Evolutionary conservation across 1,140 invertebrate genomes (phyloP).

Genomic region (Drosophila setifemur): DNA sequence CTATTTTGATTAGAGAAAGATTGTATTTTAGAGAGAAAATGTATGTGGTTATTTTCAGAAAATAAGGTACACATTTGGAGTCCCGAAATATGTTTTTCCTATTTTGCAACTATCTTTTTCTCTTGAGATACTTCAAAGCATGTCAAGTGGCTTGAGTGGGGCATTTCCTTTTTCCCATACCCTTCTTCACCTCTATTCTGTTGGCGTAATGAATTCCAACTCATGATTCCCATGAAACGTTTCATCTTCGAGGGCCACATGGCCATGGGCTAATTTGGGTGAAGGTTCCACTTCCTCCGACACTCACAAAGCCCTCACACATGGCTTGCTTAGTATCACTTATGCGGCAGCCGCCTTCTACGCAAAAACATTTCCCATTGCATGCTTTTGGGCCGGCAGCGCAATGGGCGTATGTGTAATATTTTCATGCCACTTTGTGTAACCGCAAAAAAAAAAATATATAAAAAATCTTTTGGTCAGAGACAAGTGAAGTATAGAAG

Average conservation of each 20-base stretch:
- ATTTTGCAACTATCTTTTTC: slow-evolving; percentile 12
- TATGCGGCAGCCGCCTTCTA: neutral
- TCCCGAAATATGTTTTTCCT: neutral
- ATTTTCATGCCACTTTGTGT: slow-evolving; percentile 42
- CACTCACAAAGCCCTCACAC: slow-evolving; percentile 30
- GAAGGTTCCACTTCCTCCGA: slow-evolving; percentile 26
- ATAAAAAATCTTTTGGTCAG: slow-evolving; percentile 26
- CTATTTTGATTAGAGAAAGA: too few relatives aligned
- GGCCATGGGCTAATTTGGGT: slow-evolving; percentile 48
- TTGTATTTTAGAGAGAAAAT: too few relatives aligned
- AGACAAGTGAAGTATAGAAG: slow-evolving; percentile 12
- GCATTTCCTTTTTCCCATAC: slow-evolving; percentile 8
- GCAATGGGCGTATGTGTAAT: slow-evolving; percentile 42
- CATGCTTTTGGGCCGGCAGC: slow-evolving; percentile 35
- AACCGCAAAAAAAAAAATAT: slow-evolving; percentile 11
- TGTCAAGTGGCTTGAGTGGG: slow-evolving; percentile 34
- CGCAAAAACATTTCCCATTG: slow-evolving; percentile 1
- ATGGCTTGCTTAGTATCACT: slow-evolving; percentile 32
- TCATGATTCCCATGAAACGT: slow-evolving; percentile 36
- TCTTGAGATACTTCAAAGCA: slow-evolving; percentile 20
- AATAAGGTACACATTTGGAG: neutral
- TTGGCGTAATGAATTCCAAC: slow-evolving; percentile 38
- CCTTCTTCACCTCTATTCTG: neutral
- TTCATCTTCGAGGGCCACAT: slow-evolving; percentile 41
- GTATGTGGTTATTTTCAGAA: too few relatives aligned